phyloP scores from a whole-genome alignment of 2,888 invertebrate species.

The Pterostichus madidus region DNA sequence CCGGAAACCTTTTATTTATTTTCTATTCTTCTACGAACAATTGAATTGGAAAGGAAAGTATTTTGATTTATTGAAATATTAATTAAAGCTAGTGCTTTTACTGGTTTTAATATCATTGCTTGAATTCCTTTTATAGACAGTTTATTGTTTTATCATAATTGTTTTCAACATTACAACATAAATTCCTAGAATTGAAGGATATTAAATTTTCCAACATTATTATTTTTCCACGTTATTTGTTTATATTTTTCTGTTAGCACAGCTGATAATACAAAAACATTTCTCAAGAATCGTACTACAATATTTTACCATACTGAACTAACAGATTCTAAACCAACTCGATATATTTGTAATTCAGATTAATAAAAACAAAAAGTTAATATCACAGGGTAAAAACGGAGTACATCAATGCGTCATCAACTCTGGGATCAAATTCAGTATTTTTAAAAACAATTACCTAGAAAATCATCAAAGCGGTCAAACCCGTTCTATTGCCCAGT shows the following conservation, averaged over 20 bases:
- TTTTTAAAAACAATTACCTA: slow-evolving; percentile 50
- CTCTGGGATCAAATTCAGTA: slow-evolving; percentile 33
- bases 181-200: not conserved
- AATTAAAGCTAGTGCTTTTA: not conserved
- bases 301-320: too few relatives aligned
- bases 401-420: slow-evolving; percentile 17
- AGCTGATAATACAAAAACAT: too few relatives aligned
- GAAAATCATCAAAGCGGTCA: slow-evolving; percentile 43
- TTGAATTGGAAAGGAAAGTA: not conserved
- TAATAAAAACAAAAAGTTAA: not conserved
- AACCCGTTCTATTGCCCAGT: slow-evolving; percentile 28
- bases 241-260: too few relatives aligned
- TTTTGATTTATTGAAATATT: slow-evolving; percentile 26
- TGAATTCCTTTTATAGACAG: not conserved
- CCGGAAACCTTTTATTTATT: slow-evolving; percentile 19
- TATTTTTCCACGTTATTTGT: too few relatives aligned
- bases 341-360: not conserved
- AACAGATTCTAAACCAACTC: too few relatives aligned
- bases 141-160: slow-evolving; percentile 7
- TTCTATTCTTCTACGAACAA: slow-evolving; percentile 14
- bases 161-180: slow-evolving; percentile 1
- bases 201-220: too few relatives aligned
- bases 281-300: too few relatives aligned
- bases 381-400: not conserved
- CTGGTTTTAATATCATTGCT: not conserved